Base-by-base conservation (phyloP, 2,888 invertebrate species). In the Brachyopa scutellaris region DNA sequence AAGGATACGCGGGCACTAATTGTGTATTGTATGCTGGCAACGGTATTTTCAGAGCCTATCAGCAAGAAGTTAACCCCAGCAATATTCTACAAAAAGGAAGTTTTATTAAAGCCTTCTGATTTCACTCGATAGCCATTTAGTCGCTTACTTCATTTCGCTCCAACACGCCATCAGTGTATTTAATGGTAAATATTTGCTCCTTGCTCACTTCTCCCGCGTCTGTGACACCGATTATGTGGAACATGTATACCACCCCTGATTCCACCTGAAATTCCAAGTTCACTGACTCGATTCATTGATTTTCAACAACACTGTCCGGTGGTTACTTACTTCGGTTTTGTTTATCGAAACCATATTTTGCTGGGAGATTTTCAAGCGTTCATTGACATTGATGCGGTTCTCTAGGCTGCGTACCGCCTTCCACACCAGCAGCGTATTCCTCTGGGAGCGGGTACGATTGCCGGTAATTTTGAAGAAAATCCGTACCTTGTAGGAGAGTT, bases 181-280 rank as follows among this genome's bases (percentile, higher is more conserved):
- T 85, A 6, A 86, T 83, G 7, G 84, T 82, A 23, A 86, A 85
- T 13, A 84, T 53, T 67, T 86, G 79, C 51, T 86, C 85, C 6
- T 85, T 76, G 36, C 85, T 86, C 2, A 82, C 77, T 59, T 85
- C 85, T 15, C 86, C 86, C 8, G 85, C 85, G 69, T 86, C 86
- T n/a, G 86, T 86, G 40, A 85, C 70, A 29, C 86, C 86, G 26
- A 85, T 64, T 2, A 86, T 78, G 78, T 86, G 86, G n/a, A 86
- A 86, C 38, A 86, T 85, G 53, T 86, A 86, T 66, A 83, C 84
- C 17, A 85, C 84, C 26, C 85, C 86, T 2, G 86, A 85, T 38
- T 85, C 82, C n/a, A 86, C 77, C 74, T 86, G 61, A 38, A 42
- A 67, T 57, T n/a, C n/a, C n/a, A 11, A 72, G 76, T 64, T 51